A percentile compares a stretch with the other conserved stretches of the same genome.
Evolutionary conservation across 2,888 invertebrate species (phyloP).

Genomic region (Rhagonycha lutea): DNA sequence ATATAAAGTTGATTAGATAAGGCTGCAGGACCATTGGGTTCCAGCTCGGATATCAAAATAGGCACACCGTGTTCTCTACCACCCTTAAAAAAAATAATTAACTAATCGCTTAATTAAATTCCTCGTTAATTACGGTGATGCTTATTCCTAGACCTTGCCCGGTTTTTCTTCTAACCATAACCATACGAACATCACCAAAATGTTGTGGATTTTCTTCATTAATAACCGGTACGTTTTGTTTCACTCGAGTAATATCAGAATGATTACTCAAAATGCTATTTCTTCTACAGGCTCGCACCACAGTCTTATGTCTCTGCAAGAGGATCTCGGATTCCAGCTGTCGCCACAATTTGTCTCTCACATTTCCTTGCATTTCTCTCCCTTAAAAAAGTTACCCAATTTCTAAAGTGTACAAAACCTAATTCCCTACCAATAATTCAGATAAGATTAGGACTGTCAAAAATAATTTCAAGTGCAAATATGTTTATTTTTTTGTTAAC

Average conservation of each 20-base stretch:
- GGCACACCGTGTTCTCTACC: slow-evolving; percentile 87
- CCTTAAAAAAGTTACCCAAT: slow-evolving; percentile 43
- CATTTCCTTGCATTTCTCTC: slow-evolving; percentile 77
- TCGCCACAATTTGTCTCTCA: slow-evolving; percentile 79
- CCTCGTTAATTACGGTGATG: slow-evolving; percentile 67
- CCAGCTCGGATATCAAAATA: slow-evolving; percentile 81
- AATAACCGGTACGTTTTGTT: slow-evolving; percentile 47
- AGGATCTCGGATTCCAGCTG: slow-evolving; percentile 86
- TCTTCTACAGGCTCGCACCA: slow-evolving; percentile 67
- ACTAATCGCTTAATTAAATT: not conserved
- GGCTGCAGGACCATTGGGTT: slow-evolving; percentile 78
- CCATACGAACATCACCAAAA: slow-evolving; percentile 63
- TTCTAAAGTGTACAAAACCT: not conserved
- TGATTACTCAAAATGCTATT: slow-evolving; percentile 50
- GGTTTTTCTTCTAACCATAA: slow-evolving; percentile 71
- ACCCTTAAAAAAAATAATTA: slow-evolving; percentile 60
- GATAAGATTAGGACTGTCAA: not conserved
- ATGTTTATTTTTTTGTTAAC: not conserved
- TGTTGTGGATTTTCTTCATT: slow-evolving; percentile 47
- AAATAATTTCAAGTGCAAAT: not conserved
- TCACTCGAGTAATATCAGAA: slow-evolving; percentile 43
- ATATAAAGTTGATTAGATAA: slow-evolving; percentile 74
- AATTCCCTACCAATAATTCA: not conserved
- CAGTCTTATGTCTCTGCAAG: slow-evolving; percentile 82
- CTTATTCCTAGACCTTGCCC: slow-evolving; percentile 84